These are phyloP conservation scores for Dermatemys mawii DNA, from an alignment of 2,113 vertebrate genomes.

Conservation along the genomic window DNA sequence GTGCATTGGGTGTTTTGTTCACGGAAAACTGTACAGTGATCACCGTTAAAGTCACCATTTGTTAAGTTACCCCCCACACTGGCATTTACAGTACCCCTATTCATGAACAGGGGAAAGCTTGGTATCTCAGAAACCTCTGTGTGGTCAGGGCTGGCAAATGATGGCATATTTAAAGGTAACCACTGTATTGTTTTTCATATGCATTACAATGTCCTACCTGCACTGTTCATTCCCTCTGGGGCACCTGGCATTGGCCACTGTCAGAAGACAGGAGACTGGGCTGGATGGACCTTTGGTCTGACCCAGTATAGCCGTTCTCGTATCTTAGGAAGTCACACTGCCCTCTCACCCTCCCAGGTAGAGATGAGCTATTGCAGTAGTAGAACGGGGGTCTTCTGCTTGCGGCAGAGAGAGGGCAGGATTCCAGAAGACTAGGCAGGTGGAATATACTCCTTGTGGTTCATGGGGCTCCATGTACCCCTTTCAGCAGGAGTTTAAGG, in stretches of 20 bases:
- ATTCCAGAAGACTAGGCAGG: not conserved
- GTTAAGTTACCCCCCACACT: not conserved
- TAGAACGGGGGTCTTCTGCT: not conserved
- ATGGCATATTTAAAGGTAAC: not conserved
- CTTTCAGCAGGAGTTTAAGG: not conserved
- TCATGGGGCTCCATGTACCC: not conserved
- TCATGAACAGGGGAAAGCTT: not conserved
- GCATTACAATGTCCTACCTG: not conserved
- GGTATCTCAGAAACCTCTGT: not conserved
- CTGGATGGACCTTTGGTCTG: no score
- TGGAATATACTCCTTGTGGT: not conserved
- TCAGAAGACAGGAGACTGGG: no score
- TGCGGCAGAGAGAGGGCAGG: not conserved
- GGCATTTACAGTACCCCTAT: not conserved
- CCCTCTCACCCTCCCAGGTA: not conserved
- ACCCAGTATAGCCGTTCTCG: no score
- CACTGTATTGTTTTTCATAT: not conserved
- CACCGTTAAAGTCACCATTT: not conserved
- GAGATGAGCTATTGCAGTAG: not conserved
- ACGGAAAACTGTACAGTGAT: no score
- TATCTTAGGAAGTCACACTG: accelerated
- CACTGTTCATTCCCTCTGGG: no score
- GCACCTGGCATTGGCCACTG: no score
- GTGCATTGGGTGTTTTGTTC: not conserved
- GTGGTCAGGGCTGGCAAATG: not conserved